Evolutionary conservation across 2,797 vertebrate species (phyloP).

Genomic region (Oreonectes daqikongensis): DNA sequence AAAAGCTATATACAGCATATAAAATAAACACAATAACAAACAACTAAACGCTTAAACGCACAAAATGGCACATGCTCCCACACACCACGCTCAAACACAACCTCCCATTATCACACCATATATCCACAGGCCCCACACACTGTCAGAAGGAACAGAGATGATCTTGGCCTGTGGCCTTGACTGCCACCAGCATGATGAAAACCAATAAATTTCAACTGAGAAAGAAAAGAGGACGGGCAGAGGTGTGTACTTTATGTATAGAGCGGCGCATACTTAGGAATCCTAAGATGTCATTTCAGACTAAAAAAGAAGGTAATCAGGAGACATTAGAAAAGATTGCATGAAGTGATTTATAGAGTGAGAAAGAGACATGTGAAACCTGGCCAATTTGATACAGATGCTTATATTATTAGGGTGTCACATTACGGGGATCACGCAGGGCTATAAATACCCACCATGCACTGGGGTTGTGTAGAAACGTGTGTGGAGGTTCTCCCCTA

Average conservation of each 20-base stretch:
- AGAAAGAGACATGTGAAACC: constrained; percentile 26
- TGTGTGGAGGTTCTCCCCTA: constrained; percentile 15
- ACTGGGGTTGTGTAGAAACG: constrained; percentile 34
- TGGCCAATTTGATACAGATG: not conserved
- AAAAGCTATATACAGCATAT: not conserved
- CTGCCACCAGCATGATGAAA: not conserved
- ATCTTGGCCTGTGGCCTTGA: constrained; percentile 6
- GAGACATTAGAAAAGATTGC: constrained; percentile 1
- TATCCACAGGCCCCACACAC: not conserved
- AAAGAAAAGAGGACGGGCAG: not conserved
- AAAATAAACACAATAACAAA: constrained; percentile 1
- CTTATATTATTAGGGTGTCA: constrained; percentile 1
- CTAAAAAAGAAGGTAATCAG: constrained; percentile 16
- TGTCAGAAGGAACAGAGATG: not conserved
- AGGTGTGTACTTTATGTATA: not conserved
- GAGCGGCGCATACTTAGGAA: not conserved
- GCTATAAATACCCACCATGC: not conserved
- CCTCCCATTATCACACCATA: not conserved
- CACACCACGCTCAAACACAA: not conserved
- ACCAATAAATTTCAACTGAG: not conserved
- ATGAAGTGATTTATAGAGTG: constrained; percentile 3
- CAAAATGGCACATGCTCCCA: not conserved
- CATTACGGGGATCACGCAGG: not conserved
- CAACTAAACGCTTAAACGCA: not conserved
- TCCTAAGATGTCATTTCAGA: not conserved